These are phyloP conservation scores for Dryobates pubescens DNA, from an alignment of 2,797 vertebrate genomes.

Conservation along the genomic window DNA sequence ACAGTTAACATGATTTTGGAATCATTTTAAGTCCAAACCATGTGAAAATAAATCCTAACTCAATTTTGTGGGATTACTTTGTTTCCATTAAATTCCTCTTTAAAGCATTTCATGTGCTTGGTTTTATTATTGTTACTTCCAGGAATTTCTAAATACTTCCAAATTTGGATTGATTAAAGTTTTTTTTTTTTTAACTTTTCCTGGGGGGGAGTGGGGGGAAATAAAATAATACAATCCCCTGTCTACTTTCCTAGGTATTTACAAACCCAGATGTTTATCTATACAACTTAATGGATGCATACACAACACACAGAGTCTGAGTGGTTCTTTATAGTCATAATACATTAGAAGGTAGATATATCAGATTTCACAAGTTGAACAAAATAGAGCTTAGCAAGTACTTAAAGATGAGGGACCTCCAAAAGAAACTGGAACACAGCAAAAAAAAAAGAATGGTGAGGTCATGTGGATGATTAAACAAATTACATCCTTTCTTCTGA, in stretches of 20 bases:
- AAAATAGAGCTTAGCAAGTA: background rate
- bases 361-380: constrained; percentile 21
- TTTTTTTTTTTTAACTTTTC: constrained; percentile 31
- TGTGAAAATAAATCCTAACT: constrained; percentile 66
- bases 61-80: constrained; percentile 60
- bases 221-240: background rate
- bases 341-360: background rate
- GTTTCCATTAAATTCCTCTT: constrained; percentile 55
- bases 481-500: background rate
- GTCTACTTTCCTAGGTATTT: constrained; percentile 11
- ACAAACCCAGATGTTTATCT: background rate
- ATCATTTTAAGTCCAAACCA: constrained; percentile 67
- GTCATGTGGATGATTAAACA: background rate
- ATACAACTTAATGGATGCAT: background rate
- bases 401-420: background rate
- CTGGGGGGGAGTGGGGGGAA: background rate
- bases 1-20: constrained; percentile 61
- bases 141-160: constrained; percentile 62
- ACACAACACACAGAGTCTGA: background rate
- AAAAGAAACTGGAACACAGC: background rate
- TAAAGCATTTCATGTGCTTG: constrained; percentile 57
- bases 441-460: background rate
- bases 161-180: constrained; percentile 46
- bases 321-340: background rate
- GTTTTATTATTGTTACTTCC: constrained; percentile 55